Evolutionary conservation across 2,888 invertebrate species (phyloP), one percentile per base, ranked within the genome.

Genomic region (Agonopterix alstromeriana): DNA sequence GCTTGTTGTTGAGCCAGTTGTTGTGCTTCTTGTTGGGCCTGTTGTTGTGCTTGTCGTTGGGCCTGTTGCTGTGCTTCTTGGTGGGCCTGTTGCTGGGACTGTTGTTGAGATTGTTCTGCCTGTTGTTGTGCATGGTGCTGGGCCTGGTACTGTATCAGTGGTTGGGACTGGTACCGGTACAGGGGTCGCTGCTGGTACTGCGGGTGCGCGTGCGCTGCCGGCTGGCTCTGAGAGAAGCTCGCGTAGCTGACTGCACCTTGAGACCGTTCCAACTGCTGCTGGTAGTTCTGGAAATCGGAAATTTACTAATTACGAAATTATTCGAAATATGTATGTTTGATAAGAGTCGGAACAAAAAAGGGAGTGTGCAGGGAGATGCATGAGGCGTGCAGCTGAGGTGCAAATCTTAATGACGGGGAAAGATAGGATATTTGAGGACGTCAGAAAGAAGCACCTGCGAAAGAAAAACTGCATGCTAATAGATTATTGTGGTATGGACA

Each of bases 241-340:
- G 83, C 72, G 56, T 76, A 86, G 61, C 83, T 86, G 2, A 78
- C 59, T 1, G 84, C 79, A 12, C 76, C 76, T 53, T 73, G 77
- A 10, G 10, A n/a, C 27, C 7, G 27, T 3, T 27, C 27, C 5
- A 67, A 63, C 50, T 77, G 76, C 7, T 55, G 50, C 45, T 70
- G 68, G 48, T 67, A 63, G 12, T 61, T 66, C 85, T 84, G 74
- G 35, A 77, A 77, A 11, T 52, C 10, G 51, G 53, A 48, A 36
- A 46, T 27, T 27, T 27, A 3, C 27, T 27, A 0, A 27, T 27
- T 27, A 27, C 17, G 17, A 3, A 27, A 27, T 27, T 27, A 5
- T 27, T 27, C 27, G 1, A 27, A 27, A 27, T 27, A 27, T 27
- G 0, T 7, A 27, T 5, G 7, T 7, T 17, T 17, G 3, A 3